These are phyloP conservation scores for Pithys albifrons DNA, from an alignment of 2,113 vertebrate species.

Conservation along the genomic window DNA sequence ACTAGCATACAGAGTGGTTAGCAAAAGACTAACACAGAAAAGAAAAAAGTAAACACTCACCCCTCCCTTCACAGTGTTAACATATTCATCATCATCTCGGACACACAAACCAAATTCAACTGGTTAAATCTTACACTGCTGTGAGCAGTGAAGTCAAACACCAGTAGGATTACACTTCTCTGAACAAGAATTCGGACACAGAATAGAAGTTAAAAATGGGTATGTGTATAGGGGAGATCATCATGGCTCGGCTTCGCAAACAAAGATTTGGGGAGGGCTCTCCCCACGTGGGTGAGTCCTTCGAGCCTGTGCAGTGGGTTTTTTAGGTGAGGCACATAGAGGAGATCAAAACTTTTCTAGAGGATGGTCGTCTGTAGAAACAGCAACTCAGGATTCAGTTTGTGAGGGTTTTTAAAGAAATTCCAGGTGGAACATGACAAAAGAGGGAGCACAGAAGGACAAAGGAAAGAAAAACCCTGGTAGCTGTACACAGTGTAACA, in stretches of 20 bases:
- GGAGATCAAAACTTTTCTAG: neutral
- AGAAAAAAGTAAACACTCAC: neutral
- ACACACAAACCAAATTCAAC: neutral
- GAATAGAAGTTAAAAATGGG: neutral
- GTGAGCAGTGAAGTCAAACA: neutral
- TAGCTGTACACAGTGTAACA: neutral
- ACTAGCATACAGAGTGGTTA: neutral
- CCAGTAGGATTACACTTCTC: neutral
- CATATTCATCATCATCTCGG: neutral
- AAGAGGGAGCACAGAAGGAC: rapidly evolving
- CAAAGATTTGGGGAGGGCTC: too few species aligned
- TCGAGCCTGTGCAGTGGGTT: too few species aligned
- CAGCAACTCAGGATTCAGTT: neutral
- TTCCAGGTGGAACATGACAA: neutral
- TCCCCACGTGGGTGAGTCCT: too few species aligned
- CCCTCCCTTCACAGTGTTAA: neutral
- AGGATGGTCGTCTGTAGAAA: neutral
- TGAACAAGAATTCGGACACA: neutral
- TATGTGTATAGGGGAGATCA: rapidly evolving
- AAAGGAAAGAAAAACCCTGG: neutral
- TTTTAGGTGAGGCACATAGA: neutral
- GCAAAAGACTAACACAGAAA: neutral
- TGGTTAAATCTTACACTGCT: neutral
- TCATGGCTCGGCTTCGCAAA: too few species aligned
- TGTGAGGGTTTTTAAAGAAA: neutral